Conservation (phyloP, 2,797 vertebrate genomes). For the Oceanodroma leucorhoa region DNA sequence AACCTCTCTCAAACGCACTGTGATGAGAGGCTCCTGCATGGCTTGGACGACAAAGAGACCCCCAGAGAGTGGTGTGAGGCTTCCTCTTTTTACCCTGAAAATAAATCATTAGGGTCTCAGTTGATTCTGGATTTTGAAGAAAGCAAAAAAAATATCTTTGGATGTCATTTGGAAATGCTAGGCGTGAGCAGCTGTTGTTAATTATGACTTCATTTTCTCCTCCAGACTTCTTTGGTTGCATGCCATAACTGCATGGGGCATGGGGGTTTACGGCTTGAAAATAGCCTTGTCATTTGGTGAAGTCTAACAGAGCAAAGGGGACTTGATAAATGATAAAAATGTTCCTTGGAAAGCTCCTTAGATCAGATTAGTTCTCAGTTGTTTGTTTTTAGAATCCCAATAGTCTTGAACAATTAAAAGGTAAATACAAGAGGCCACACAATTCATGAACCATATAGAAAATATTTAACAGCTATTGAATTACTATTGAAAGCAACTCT, state of each 20-base stretch:
- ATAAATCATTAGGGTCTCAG: constrained; percentile 12
- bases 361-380: constrained; percentile 64
- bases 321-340: constrained; percentile 69
- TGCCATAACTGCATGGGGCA: constrained; percentile 72
- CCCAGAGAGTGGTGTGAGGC: constrained; percentile 23
- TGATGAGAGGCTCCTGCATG: neutral
- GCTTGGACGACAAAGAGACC: constrained; percentile 7
- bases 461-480: constrained; percentile 55
- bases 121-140: neutral
- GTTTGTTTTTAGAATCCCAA: constrained; percentile 57
- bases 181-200: constrained; percentile 74
- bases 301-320: constrained; percentile 75
- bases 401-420: constrained; percentile 39
- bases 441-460: constrained; percentile 43
- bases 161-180: constrained; percentile 54
- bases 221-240: constrained; percentile 72
- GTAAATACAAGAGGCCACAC: constrained; percentile 37
- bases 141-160: neutral
- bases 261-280: constrained; percentile 75
- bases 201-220: constrained; percentile 77
- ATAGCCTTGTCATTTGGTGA: constrained; percentile 78
- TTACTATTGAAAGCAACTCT: constrained; percentile 45
- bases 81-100: constrained; percentile 54
- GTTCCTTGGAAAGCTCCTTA: constrained; percentile 61
- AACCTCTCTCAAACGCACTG: constrained; percentile 19